Conservation (phyloP, 2,888 invertebrate species). For the Spodoptera picta region DNA sequence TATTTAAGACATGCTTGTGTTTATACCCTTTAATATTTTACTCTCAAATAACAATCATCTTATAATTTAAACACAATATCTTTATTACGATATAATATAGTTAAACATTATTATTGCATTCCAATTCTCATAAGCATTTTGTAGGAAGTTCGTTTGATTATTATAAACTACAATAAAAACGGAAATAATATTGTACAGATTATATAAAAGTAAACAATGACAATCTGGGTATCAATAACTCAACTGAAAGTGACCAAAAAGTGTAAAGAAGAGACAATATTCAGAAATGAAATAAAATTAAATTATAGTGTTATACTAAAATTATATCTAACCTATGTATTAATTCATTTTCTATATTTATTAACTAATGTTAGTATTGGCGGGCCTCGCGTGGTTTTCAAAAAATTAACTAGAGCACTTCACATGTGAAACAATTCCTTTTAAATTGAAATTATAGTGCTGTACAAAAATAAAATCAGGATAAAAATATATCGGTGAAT, state of each 20-base stretch:
- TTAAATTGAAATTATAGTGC: slow-evolving; percentile 25
- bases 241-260: slow-evolving; percentile 32
- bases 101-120: slow-evolving; percentile 54
- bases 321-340: slow-evolving; percentile 52
- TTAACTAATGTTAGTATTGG: slow-evolving; percentile 59
- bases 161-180: slow-evolving; percentile 49
- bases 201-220: slow-evolving; percentile 49
- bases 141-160: slow-evolving; percentile 52
- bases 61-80: slow-evolving; percentile 50
- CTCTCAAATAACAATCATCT: slow-evolving; percentile 52
- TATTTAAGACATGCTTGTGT: slow-evolving; percentile 43
- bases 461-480: slow-evolving; percentile 29
- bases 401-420: slow-evolving; percentile 52
- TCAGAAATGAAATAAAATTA: slow-evolving; percentile 41
- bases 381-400: slow-evolving; percentile 50
- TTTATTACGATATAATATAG: slow-evolving; percentile 52
- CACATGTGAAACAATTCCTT: slow-evolving; percentile 43
- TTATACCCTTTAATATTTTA: slow-evolving; percentile 45
- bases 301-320: slow-evolving; percentile 49
- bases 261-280: slow-evolving; percentile 40
- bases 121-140: slow-evolving; percentile 55
- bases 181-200: slow-evolving; percentile 54
- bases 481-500: slow-evolving; percentile 14
- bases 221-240: slow-evolving; percentile 27
- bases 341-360: slow-evolving; percentile 58